Conservation (phyloP, 1,140 invertebrate genomes). For the Euura saliciscinereae region DNA sequence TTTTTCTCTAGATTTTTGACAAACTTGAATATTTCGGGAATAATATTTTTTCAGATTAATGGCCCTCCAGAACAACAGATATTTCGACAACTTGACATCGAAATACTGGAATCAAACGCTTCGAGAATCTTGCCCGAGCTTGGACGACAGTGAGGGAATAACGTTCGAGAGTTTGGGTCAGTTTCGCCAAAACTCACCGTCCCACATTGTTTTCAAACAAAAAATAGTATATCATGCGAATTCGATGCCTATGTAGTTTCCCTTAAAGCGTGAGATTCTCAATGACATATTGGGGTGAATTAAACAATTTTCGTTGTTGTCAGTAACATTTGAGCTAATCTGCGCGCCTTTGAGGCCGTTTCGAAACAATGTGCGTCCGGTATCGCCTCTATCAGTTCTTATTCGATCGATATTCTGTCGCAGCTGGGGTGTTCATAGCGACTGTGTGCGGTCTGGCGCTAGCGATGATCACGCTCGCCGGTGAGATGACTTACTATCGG, state of each 20-base stretch:
- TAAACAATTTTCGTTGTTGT: too few relatives aligned
- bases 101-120: constrained; percentile 85
- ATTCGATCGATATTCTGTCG: constrained; percentile 8
- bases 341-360: too few relatives aligned
- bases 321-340: too few relatives aligned
- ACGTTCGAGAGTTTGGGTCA: constrained; percentile 84
- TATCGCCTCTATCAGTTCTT: not conserved
- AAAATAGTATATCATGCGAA: not conserved
- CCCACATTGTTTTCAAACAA: not conserved
- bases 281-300: too few relatives aligned
- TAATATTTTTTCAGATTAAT: constrained; percentile 65
- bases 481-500: constrained; percentile 79
- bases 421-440: constrained; percentile 88
- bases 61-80: constrained; percentile 83
- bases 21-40: not conserved
- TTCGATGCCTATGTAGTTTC: too few relatives aligned
- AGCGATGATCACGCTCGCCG: constrained; percentile 80
- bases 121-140: constrained; percentile 70
- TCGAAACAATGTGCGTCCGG: too few relatives aligned
- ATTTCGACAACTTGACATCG: constrained; percentile 75
- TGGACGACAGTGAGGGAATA: constrained; percentile 85
- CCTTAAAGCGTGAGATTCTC: too few relatives aligned
- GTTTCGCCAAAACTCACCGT: constrained; percentile 14
- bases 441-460: constrained; percentile 82
- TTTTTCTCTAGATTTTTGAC: not conserved